Evolutionary conservation across 2,113 vertebrate species (phyloP).

Genomic region (Platysternon megacephalum): DNA sequence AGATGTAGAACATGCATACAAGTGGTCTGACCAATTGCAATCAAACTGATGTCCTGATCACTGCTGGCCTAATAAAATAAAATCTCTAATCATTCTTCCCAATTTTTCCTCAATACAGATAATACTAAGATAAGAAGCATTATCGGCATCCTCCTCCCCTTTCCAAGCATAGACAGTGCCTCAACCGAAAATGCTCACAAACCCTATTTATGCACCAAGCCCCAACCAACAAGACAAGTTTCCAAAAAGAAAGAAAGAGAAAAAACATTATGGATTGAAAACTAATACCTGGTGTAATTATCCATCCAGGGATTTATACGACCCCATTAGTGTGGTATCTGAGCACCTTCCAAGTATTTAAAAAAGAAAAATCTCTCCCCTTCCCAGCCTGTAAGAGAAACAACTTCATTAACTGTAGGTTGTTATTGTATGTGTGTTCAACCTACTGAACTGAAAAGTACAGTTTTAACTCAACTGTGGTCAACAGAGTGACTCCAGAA

Average conservation of each 20-base stretch:
- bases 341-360: background rate
- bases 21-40: background rate
- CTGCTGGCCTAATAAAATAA: background rate
- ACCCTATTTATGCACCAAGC: background rate
- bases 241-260: background rate
- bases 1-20: background rate
- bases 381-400: background rate
- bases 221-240: background rate
- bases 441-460: background rate
- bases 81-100: background rate
- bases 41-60: background rate
- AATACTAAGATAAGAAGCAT: background rate
- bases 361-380: background rate
- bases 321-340: background rate
- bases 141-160: background rate
- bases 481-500: background rate
- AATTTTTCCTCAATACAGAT: background rate
- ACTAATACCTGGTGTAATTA: background rate
- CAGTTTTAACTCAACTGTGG: background rate
- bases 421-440: background rate
- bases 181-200: background rate
- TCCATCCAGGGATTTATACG: conserved; percentile 3
- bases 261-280: background rate
- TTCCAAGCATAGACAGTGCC: background rate
- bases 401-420: background rate